Percentiles rank a stretch among this genome's conserved stretches.
These are phyloP conservation scores for Calephelis perditalis DNA, from an alignment of 2,888 invertebrate genomes.

Conservation along the genomic window DNA sequence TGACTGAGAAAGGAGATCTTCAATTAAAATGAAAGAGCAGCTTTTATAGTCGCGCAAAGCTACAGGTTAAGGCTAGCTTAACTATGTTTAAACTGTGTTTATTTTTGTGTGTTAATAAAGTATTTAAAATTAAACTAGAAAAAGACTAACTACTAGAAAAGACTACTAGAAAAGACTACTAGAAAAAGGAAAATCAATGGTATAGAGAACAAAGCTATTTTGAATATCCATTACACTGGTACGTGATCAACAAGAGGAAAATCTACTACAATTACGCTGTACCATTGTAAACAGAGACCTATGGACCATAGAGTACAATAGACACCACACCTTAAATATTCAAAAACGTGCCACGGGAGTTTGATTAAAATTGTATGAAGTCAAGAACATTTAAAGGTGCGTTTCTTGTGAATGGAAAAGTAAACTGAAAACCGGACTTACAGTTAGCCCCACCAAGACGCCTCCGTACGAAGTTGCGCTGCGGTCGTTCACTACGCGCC, in stretches of 20 bases:
- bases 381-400: constrained; percentile 20
- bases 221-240: constrained; percentile 9
- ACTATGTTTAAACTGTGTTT: too few species aligned
- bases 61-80: too few species aligned
- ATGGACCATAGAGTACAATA: constrained; percentile 3
- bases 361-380: not conserved
- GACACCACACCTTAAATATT: not conserved
- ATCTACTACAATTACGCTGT: constrained; percentile 7
- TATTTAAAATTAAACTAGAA: not conserved
- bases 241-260: constrained; percentile 13
- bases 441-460: constrained; percentile 59
- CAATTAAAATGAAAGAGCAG: too few species aligned
- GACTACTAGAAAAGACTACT: too few species aligned
- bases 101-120: too few species aligned
- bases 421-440: constrained; percentile 54
- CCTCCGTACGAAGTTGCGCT: constrained; percentile 57
- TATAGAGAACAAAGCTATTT: constrained; percentile 7
- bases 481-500: constrained; percentile 59
- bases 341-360: constrained; percentile 13
- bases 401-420: constrained; percentile 26
- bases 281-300: constrained; percentile 12
- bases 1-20: too few species aligned
- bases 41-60: too few species aligned
- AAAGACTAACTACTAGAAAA: too few species aligned
- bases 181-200: not conserved